Evolutionary conservation across 2,113 vertebrate genomes (phyloP), one percentile per base, ranked within the genome.

Genomic region (Mirounga angustirostris): DNA sequence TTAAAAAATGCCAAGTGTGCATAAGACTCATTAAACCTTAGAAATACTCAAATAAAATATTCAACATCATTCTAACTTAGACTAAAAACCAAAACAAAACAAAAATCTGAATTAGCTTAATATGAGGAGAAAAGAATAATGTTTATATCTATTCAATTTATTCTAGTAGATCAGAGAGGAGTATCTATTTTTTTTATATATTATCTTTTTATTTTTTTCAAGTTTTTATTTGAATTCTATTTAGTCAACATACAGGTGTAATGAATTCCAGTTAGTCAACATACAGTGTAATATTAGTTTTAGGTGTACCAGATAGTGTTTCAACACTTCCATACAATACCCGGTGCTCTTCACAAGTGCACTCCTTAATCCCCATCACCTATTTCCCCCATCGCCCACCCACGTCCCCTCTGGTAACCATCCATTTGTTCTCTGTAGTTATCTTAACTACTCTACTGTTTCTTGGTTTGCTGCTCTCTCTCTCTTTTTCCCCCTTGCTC

Each of bases 41-140:
- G 79, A 78, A 97, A 84, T 40, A 89, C 18, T 74, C 63, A 89
- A 89, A 79, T 56, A 93, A 95, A 95, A 90, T 61, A 69, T 79
- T 85, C 54, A 67, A 14, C 46, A 59, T 43, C 71, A 63, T n/a
- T 84, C 28, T 56, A 43, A 14, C 24, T 95, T 86, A 24, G n/a
- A 83, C 15, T 43, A 28, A 89, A 97, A 92, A 33, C 22, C 22
- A 86, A 93, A 96, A 78, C 36, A 7, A 90, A 84, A 58, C 36
- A 91, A 93, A 81, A 93, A 59, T 21, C 28, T 74, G 69, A 76
- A 92, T 43, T 79, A 88, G 59, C 4, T 73, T 81, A 78, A 56
- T 33, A 65, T 50, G 58, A 79, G 22, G 30, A 87, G 24, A 85
- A 76, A 88, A 73, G n/a, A 80, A 74, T 30, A 61, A 79, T 7